Evolutionary conservation across 2,888 invertebrate genomes (phyloP).

Genomic region (Syrista parreyssii): DNA sequence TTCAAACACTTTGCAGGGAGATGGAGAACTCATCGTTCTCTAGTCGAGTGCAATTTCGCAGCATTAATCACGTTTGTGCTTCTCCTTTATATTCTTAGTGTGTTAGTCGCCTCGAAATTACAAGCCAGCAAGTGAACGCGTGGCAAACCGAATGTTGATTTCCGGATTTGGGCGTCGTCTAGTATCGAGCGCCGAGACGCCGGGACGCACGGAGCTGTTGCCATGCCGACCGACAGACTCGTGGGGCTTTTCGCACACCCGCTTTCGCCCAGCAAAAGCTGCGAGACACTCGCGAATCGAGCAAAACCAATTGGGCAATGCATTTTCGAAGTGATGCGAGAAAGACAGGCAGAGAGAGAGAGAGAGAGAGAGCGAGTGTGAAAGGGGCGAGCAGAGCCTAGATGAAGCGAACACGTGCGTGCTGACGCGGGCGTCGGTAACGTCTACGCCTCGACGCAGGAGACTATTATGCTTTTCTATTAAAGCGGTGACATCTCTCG

Average conservation of each 20-base stretch:
- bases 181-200: constrained; percentile 65
- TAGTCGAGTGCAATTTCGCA: not conserved
- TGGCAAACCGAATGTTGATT: constrained; percentile 31
- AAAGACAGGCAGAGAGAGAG: not conserved
- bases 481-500: no score
- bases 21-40: not conserved
- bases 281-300: constrained; percentile 29
- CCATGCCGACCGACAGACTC: constrained; percentile 64
- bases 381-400: no score
- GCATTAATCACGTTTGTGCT: not conserved
- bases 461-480: not conserved
- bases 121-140: constrained; percentile 4
- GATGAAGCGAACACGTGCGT: no score
- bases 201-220: constrained; percentile 64
- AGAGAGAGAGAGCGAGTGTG: no score
- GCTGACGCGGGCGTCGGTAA: not conserved
- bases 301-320: constrained; percentile 20
- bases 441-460: not conserved
- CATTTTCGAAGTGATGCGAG: not conserved
- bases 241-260: constrained; percentile 49
- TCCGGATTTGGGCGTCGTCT: constrained; percentile 62
- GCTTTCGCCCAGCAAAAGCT: constrained; percentile 28
- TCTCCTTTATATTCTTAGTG: not conserved
- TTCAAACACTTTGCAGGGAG: not conserved
- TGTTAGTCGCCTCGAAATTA: constrained; percentile 1